These are phyloP conservation scores for Passer domesticus DNA, from an alignment of 2,113 vertebrate species.

Conservation along the genomic window DNA sequence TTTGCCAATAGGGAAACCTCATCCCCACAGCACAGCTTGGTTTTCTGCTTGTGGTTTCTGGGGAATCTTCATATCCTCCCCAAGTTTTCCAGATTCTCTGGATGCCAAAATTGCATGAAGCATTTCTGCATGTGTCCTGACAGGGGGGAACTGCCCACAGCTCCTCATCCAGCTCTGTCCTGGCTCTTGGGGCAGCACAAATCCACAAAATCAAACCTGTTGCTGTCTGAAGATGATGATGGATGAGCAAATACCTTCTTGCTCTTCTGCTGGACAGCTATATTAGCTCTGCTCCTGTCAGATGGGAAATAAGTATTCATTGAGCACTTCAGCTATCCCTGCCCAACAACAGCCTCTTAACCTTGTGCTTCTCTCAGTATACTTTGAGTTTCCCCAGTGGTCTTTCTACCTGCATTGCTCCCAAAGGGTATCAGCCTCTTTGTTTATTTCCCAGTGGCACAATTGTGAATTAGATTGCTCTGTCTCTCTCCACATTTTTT, in stretches of 20 bases:
- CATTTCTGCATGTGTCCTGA: fast-evolving
- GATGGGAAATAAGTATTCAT: not conserved
- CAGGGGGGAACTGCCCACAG: not conserved
- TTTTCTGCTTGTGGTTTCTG: not conserved
- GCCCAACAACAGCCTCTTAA: not conserved
- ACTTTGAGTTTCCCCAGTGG: not conserved
- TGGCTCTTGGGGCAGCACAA: not conserved
- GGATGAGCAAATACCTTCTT: not conserved
- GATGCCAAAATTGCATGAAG: not conserved
- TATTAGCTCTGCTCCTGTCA: not conserved
- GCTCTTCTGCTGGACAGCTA: not conserved
- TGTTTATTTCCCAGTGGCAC: not conserved
- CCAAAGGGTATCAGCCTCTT: not conserved
- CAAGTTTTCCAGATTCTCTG: not conserved
- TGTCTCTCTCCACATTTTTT: not conserved
- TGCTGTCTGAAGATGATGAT: not conserved
- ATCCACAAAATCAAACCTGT: not conserved
- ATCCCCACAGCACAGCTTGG: not conserved
- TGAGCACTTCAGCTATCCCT: not conserved
- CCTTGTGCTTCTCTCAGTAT: not conserved
- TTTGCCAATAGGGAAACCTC: not conserved
- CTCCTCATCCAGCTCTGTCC: not conserved
- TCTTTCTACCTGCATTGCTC: not conserved
- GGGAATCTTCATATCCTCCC: not conserved
- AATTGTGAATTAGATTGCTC: not conserved